These are phyloP conservation scores for Donacobius atricapilla DNA, from an alignment of 2,113 vertebrate species.

Conservation along the genomic window DNA sequence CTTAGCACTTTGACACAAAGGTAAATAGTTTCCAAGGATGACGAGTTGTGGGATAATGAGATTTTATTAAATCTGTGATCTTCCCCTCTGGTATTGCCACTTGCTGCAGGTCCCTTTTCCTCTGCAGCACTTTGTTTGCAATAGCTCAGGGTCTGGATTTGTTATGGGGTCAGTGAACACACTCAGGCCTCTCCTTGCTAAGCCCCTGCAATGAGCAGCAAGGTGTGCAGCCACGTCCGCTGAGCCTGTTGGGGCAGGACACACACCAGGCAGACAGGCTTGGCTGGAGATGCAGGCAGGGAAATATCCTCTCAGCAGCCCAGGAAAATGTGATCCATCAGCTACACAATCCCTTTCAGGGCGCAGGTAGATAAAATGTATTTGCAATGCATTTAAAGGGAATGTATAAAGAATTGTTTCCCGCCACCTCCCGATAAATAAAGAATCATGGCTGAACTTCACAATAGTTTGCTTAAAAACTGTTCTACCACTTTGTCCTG, in stretches of 20 bases:
- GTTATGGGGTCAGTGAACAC: not conserved
- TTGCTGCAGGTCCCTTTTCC: not conserved
- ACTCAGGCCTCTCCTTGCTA: not conserved
- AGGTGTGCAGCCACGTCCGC: not conserved
- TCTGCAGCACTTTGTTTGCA: not conserved
- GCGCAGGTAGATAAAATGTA: rapidly evolving
- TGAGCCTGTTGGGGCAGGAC: not conserved
- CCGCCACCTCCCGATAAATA: not conserved
- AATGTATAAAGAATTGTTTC: not conserved
- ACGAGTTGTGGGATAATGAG: not conserved
- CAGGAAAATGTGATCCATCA: not conserved
- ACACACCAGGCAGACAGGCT: not conserved
- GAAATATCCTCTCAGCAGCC: not conserved
- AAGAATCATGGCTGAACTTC: not conserved
- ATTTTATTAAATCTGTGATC: constrained; percentile 7
- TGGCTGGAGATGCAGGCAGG: not conserved
- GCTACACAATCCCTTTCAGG: not conserved
- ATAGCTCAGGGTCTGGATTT: not conserved
- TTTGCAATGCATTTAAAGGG: not conserved
- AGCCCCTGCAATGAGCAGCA: not conserved
- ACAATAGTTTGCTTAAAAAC: not conserved
- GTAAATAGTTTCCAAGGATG: not conserved
- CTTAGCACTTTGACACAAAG: not conserved
- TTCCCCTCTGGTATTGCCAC: not conserved
- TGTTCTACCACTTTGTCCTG: not conserved